Conservation (phyloP, 1,140 invertebrate species). For the Pseudomyrmex concolor region DNA sequence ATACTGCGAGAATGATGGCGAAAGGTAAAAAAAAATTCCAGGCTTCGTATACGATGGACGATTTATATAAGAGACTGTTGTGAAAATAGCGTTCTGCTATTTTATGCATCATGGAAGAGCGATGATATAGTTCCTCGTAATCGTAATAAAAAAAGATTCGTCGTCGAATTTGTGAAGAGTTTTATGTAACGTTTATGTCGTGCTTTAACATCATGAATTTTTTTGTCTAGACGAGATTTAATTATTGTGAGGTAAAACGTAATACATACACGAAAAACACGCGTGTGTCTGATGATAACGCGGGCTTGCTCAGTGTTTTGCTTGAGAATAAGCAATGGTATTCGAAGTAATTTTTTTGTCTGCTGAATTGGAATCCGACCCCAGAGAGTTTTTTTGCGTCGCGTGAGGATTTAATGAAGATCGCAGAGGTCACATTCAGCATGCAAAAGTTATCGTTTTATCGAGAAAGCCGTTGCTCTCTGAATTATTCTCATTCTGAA, state of each 20-base stretch:
- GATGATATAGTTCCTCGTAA: constrained; percentile 63
- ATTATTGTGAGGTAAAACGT: constrained; percentile 22
- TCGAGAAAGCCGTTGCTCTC: too few relatives aligned
- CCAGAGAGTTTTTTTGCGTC: too few relatives aligned
- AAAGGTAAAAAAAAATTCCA: constrained; percentile 59
- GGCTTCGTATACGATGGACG: constrained; percentile 70
- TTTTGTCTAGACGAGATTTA: constrained; percentile 38
- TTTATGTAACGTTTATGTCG: constrained; percentile 62
- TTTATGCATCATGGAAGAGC: constrained; percentile 67
- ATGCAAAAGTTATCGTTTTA: too few relatives aligned
- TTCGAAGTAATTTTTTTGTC: too few relatives aligned
- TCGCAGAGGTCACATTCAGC: too few relatives aligned
- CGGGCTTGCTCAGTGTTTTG: too few relatives aligned
- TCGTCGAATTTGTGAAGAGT: constrained; percentile 1
- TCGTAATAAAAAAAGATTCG: background rate
- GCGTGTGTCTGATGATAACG: constrained; percentile 32
- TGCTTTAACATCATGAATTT: background rate
- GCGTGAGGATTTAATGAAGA: too few relatives aligned
- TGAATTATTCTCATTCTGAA: too few relatives aligned
- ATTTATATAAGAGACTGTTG: constrained; percentile 54
- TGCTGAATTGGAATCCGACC: too few relatives aligned
- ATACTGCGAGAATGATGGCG: constrained; percentile 60
- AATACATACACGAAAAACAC: constrained; percentile 17
- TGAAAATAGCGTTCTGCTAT: constrained; percentile 51
- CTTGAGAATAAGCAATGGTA: too few relatives aligned